Base-by-base conservation (phyloP, 2,888 invertebrate genomes). In the Apodemia zela region DNA sequence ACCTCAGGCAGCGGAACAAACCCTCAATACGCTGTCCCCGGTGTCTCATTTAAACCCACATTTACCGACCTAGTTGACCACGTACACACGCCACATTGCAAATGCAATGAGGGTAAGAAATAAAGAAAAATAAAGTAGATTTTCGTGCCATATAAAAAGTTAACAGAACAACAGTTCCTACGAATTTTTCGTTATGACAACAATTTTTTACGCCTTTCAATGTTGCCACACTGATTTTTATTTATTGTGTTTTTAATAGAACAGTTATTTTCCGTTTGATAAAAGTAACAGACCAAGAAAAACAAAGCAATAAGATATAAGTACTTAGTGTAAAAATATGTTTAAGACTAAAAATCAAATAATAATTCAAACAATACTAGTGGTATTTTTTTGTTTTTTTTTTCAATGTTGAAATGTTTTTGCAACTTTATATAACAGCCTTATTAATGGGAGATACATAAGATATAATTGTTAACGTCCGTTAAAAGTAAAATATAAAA, bases 1-100 rank as follows among this genome's bases (percentile, higher is more conserved):
- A 88, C 90, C 0, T 88, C 89, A 0, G 91, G 89, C 0, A 88
- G 84, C 47, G 84, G 82, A 0, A 84, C 80, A 0, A 87, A 85
- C 66, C 88, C 87, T 0, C 89, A 87, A 35, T 84, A 87, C n/a
- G 85, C 84, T 0, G 84, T 84, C 0, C 89, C 90, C 0, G 82
- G 80, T 0, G 80, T 82, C 0, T 78, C 84, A 0, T 84, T 79
- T 58, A 87, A 83, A 66, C 88, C 88, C 0, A 78, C 79, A 0
- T 88, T 90, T 49, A 71, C 83, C 0, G 85, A 84, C 10, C 63
- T 85, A 0, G 78, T 85, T 0, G 83, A 76, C 21, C 90, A 91
- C 62, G 75, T 75, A 2, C 91, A 90, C 63, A 80, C 79, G 8
- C 78, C 80, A 0, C 74, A 82, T 8, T 92, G 92, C 79, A 88